Conservation (phyloP, 2,888 invertebrate genomes). For the Bruchidius siliquastri region DNA sequence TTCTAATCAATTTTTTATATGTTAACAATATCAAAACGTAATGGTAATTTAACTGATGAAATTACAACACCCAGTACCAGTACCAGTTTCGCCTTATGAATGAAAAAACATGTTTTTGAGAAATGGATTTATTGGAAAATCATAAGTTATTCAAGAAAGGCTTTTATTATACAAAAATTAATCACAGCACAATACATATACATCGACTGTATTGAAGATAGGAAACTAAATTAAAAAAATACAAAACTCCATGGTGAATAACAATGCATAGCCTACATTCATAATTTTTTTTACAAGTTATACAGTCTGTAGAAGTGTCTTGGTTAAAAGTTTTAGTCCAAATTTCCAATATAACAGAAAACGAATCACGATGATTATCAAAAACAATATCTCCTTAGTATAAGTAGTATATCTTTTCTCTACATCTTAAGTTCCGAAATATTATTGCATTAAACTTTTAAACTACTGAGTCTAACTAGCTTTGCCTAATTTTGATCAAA, state of each 20-base stretch:
- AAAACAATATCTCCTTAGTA: not conserved
- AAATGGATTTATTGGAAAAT: too few species aligned
- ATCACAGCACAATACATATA: constrained; percentile 12
- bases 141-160: not conserved
- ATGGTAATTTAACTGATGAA: too few species aligned
- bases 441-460: not conserved
- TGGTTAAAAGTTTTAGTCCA: not conserved
- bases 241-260: not conserved
- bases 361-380: not conserved
- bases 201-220: not conserved
- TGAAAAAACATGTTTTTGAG: too few species aligned
- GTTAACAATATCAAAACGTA: too few species aligned
- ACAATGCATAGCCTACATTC: not conserved
- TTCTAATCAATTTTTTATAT: too few species aligned
- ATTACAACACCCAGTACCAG: too few species aligned
- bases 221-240: constrained; percentile 3
- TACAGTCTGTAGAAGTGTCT: not conserved
- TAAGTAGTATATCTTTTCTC: not conserved
- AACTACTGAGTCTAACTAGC: constrained; percentile 7
- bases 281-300: not conserved
- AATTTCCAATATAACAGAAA: not conserved
- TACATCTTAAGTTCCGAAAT: not conserved
- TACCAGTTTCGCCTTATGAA: too few species aligned
- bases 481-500: not conserved
- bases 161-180: constrained; percentile 9